phyloP scores from a whole-genome alignment of 2,888 invertebrate genomes.

The Leptinotarsa rubiginosa region DNA sequence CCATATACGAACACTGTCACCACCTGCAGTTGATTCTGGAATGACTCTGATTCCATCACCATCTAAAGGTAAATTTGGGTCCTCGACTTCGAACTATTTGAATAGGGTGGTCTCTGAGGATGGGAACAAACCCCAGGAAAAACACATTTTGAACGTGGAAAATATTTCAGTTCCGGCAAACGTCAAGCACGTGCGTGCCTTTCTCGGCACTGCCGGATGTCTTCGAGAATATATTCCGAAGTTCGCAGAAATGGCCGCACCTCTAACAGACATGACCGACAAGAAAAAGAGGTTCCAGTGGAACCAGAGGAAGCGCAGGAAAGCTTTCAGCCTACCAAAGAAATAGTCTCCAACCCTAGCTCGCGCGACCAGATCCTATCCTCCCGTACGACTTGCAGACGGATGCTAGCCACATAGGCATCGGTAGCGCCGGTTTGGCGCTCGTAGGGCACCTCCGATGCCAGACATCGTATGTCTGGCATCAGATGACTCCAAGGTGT shows the following conservation, averaged over 20 bases:
- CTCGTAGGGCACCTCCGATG: neutral
- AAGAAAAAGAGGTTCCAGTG: slow-evolving; percentile 36
- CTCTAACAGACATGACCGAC: slow-evolving; percentile 44
- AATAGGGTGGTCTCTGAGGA: slow-evolving; percentile 37
- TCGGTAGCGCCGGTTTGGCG: too few species aligned
- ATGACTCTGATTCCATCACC: too few species aligned
- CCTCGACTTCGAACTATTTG: slow-evolving; percentile 27
- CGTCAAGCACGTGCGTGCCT: slow-evolving; percentile 38
- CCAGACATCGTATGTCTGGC: neutral
- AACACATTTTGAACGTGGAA: slow-evolving; percentile 33
- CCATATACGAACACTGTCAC: too few species aligned
- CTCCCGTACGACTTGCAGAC: slow-evolving; percentile 46
- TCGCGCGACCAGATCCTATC: slow-evolving; percentile 42
- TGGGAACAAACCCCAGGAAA: slow-evolving; percentile 33
- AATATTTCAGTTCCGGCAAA: slow-evolving; percentile 26
- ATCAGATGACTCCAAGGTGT: neutral
- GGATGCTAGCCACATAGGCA: slow-evolving; percentile 44
- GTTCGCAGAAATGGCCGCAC: slow-evolving; percentile 43
- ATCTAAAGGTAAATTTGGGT: too few species aligned
- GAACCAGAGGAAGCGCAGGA: slow-evolving; percentile 17
- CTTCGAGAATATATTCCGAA: slow-evolving; percentile 50
- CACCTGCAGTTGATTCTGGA: too few species aligned
- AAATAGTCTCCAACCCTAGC: slow-evolving; percentile 34
- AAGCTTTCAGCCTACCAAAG: slow-evolving; percentile 38
- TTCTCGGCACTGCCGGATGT: slow-evolving; percentile 51